phyloP scores from a whole-genome alignment of 2,113 vertebrate species.

The Coregonus clupeaformis region DNA sequence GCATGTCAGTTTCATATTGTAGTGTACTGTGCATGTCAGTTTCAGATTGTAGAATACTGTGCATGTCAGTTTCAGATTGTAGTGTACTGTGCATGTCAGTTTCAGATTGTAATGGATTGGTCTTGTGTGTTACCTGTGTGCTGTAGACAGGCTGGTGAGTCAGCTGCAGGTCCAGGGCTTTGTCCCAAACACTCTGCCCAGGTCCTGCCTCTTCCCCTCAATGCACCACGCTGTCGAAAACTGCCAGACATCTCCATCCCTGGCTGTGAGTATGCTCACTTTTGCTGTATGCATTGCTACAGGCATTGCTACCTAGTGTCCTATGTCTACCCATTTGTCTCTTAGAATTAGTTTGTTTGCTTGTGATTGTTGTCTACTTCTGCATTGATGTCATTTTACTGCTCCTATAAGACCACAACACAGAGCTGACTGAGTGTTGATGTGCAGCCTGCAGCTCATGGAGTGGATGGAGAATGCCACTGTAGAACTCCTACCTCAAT shows the following conservation, averaged over 20 bases:
- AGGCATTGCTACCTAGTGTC: background rate
- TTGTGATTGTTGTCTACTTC: background rate
- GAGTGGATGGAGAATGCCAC: background rate
- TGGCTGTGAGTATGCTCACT: background rate
- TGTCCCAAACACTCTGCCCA: conserved; percentile 72
- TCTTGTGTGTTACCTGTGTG: background rate
- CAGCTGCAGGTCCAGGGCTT: conserved; percentile 75
- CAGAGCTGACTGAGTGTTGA: background rate
- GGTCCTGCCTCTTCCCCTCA: conserved; percentile 72
- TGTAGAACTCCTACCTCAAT: background rate
- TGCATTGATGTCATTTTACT: background rate
- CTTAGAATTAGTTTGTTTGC: background rate
- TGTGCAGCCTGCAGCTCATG: background rate
- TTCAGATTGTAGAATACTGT: too few species aligned
- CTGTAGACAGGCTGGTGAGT: conserved; percentile 54
- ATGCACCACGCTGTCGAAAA: conserved; percentile 68
- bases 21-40: too few species aligned
- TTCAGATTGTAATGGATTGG: too few species aligned
- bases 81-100: too few species aligned
- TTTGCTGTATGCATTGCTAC: background rate
- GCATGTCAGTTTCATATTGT: too few species aligned
- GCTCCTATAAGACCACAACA: background rate
- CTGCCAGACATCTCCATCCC: conserved; percentile 2
- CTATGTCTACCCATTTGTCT: background rate
- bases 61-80: too few species aligned